Percentiles rank a stretch among this genome's conserved stretches.
Conservation (phyloP, 2,888 invertebrate genomes). For the Perdita meconis region DNA sequence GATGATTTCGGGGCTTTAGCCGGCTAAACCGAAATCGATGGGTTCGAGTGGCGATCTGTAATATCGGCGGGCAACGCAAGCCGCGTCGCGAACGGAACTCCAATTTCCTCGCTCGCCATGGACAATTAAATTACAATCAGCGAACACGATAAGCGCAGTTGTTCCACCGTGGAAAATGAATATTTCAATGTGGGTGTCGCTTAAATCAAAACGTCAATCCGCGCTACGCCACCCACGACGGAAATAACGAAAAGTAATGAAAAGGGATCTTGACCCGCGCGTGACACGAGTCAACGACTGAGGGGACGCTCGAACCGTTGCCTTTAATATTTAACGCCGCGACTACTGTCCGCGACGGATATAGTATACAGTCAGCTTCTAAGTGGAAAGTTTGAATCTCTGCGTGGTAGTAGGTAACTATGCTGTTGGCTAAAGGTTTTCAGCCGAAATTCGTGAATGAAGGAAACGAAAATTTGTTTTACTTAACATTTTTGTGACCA, state of each 20-base stretch:
- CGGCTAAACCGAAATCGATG: conserved; percentile 72
- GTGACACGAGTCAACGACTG: not conserved
- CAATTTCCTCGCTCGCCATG: conserved; percentile 79
- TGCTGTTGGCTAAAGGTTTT: too few species aligned
- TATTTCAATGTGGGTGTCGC: conserved; percentile 60
- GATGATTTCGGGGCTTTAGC: conserved; percentile 64
- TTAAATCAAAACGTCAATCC: conserved; percentile 64
- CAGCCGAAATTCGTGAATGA: too few species aligned
- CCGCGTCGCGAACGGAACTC: conserved; percentile 76
- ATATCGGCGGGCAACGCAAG: conserved; percentile 72
- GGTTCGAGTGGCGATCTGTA: conserved; percentile 73
- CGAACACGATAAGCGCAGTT: conserved; percentile 73
- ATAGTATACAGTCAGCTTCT: too few species aligned
- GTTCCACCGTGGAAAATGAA: conserved; percentile 58
- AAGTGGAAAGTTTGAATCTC: too few species aligned
- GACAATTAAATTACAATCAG: conserved; percentile 82
- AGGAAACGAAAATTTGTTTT: too few species aligned
- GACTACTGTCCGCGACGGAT: too few species aligned
- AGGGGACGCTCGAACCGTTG: not conserved
- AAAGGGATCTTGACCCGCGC: conserved; percentile 16
- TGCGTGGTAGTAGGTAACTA: too few species aligned
- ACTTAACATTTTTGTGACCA: too few species aligned
- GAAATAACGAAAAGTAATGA: not conserved
- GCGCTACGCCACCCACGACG: not conserved
- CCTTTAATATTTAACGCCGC: not conserved